Evolutionary conservation across 1,140 invertebrate genomes (phyloP).

Genomic region (Physella acuta): DNA sequence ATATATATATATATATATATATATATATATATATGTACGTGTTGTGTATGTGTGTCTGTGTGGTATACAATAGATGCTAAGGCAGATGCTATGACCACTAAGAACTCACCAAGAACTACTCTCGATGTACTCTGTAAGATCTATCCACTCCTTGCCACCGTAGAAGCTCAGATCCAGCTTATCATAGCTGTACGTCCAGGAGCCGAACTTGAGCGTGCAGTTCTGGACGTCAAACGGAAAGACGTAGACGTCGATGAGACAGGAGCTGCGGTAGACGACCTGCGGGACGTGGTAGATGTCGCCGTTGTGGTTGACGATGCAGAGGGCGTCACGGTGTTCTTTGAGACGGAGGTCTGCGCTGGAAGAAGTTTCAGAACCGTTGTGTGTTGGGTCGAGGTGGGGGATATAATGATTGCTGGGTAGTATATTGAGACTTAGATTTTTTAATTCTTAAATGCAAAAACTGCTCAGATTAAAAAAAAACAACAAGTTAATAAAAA

Average conservation of each 20-base stretch:
- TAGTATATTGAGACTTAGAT: not conserved
- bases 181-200: conserved; percentile 55
- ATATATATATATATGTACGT: too few relatives aligned
- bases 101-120: conserved; percentile 53
- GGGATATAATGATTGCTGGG: not conserved
- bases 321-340: conserved; percentile 51
- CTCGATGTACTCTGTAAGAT: conserved; percentile 53
- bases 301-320: conserved; percentile 73
- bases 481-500: too few relatives aligned
- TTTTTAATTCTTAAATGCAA: too few relatives aligned
- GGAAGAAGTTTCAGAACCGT: not conserved
- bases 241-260: conserved; percentile 67
- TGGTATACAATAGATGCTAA: not conserved
- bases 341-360: conserved; percentile 53
- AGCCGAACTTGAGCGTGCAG: conserved; percentile 55
- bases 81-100: not conserved
- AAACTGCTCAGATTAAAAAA: too few relatives aligned
- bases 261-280: conserved; percentile 97
- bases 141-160: conserved; percentile 36
- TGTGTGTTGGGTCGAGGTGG: not conserved
- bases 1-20: too few relatives aligned
- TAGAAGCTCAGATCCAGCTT: conserved; percentile 61
- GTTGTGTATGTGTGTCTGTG: too few relatives aligned
- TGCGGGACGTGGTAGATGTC: conserved; percentile 95
- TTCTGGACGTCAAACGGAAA: conserved; percentile 57